Evolutionary conservation across 2,113 vertebrate genomes (phyloP).

Genomic region (Oncorhynchus nerka): DNA sequence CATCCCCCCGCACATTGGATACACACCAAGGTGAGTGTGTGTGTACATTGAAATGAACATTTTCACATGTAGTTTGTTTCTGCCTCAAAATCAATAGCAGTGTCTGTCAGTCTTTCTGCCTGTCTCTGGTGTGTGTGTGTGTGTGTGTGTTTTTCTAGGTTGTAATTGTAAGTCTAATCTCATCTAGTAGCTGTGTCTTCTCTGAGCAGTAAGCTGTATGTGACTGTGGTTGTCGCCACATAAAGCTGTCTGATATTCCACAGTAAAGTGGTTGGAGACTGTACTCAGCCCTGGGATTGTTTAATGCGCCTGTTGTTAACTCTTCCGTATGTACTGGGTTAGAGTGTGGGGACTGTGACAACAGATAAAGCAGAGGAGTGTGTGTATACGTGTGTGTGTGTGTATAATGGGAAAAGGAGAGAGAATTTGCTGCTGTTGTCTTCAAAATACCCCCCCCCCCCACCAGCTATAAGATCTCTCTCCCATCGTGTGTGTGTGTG

Average conservation of each 20-base stretch:
- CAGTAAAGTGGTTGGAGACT: slow-evolving; percentile 28
- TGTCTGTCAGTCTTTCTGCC: neutral
- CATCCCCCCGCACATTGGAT: slow-evolving; percentile 92
- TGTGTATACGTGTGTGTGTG: neutral
- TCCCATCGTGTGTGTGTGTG: neutral
- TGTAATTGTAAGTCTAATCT: neutral
- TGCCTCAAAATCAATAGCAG: neutral
- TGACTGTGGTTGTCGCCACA: slow-evolving; percentile 21
- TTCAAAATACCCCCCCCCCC: slow-evolving; percentile 31
- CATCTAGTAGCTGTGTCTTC: neutral
- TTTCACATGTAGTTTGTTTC: neutral
- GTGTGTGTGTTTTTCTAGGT: neutral
- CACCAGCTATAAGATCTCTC: neutral
- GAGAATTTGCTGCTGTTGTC: slow-evolving; percentile 34
- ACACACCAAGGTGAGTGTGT: slow-evolving; percentile 80
- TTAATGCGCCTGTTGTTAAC: slow-evolving; percentile 52
- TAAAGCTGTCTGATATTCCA: neutral
- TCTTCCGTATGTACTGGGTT: slow-evolving; percentile 21
- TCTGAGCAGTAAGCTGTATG: slow-evolving; percentile 27
- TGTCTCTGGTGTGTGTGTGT: slow-evolving; percentile 10
- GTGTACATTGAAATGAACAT: neutral
- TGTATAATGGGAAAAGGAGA: slow-evolving; percentile 16
- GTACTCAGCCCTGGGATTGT: slow-evolving; percentile 32
- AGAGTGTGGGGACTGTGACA: slow-evolving; percentile 6
- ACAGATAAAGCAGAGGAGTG: slow-evolving; percentile 21